These are phyloP conservation scores for Dendropsophus ebraccatus DNA, from an alignment of 2,113 vertebrate species.

Conservation along the genomic window DNA sequence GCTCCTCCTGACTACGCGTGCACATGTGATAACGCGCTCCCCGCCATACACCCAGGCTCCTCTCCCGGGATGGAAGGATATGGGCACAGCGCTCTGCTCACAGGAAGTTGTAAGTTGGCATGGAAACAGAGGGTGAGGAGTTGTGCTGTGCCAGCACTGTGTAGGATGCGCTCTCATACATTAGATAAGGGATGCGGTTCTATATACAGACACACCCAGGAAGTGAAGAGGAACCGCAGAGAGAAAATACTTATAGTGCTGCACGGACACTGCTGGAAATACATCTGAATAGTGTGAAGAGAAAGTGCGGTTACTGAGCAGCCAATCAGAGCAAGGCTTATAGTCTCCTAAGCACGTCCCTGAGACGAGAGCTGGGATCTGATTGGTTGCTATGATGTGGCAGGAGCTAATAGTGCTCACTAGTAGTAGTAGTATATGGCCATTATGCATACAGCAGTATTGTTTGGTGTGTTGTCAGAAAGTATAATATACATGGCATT, in stretches of 20 bases:
- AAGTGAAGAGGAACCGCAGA: neutral
- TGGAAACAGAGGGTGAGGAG: conserved; percentile 9
- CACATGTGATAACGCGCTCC: neutral
- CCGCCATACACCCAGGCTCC: neutral
- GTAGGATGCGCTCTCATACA: neutral
- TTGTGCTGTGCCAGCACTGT: neutral
- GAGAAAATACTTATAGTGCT: no score
- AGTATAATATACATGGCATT: no score
- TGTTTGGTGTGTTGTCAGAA: no score
- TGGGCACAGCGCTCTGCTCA: neutral
- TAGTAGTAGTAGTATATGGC: no score
- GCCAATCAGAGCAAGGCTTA: neutral
- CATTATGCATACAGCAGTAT: no score
- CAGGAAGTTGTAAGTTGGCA: conserved; percentile 19
- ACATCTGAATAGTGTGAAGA: no score
- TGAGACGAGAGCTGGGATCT: no score
- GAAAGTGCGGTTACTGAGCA: no score
- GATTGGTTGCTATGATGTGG: no score
- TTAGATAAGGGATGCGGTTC: neutral
- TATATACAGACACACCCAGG: conserved; percentile 14
- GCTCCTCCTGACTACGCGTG: neutral
- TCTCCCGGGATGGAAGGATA: neutral
- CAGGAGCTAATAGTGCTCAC: no score
- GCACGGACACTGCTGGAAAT: no score
- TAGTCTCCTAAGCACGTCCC: no score